These are phyloP conservation scores for Phyllotreta striolata DNA, from an alignment of 2,888 invertebrate species.

Conservation along the genomic window DNA sequence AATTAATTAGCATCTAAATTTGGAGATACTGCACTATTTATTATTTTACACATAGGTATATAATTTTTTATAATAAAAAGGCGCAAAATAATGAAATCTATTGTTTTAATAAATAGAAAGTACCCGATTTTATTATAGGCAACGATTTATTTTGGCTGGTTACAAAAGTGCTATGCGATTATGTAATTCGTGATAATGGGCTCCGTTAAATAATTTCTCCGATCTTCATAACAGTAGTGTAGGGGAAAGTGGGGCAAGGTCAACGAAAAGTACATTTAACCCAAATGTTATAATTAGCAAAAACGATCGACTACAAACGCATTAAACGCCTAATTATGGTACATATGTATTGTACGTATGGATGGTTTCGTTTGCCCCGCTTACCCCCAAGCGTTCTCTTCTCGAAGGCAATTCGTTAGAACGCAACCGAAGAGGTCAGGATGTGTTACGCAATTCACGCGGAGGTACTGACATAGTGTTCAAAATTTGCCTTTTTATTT, in stretches of 20 bases:
- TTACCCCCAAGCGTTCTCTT: no score
- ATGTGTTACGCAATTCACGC: no score
- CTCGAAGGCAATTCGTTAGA: no score
- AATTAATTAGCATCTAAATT: no score
- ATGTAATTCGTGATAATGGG: conserved; percentile 27
- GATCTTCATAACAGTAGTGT: conserved; percentile 26
- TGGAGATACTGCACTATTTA: neutral
- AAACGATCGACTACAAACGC: neutral
- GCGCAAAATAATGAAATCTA: conserved; percentile 16
- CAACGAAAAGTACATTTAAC: neutral
- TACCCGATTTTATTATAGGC: conserved; percentile 14
- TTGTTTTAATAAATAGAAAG: conserved; percentile 24
- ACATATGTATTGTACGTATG: neutral
- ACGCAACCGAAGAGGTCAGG: no score
- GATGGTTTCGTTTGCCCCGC: no score
- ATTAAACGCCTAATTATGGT: neutral
- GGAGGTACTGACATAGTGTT: no score
- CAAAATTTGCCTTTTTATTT: no score
- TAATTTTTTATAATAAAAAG: conserved; percentile 15
- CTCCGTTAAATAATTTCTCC: conserved; percentile 26
- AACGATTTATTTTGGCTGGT: conserved; percentile 26
- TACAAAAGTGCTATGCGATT: conserved; percentile 25
- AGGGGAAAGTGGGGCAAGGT: conserved; percentile 31
- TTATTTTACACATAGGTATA: neutral
- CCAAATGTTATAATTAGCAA: neutral